Percentiles rank a stretch among this genome's conserved stretches.
These are phyloP conservation scores for Proctacanthus coquilletti DNA, from an alignment of 1,140 invertebrate species.

Conservation along the genomic window DNA sequence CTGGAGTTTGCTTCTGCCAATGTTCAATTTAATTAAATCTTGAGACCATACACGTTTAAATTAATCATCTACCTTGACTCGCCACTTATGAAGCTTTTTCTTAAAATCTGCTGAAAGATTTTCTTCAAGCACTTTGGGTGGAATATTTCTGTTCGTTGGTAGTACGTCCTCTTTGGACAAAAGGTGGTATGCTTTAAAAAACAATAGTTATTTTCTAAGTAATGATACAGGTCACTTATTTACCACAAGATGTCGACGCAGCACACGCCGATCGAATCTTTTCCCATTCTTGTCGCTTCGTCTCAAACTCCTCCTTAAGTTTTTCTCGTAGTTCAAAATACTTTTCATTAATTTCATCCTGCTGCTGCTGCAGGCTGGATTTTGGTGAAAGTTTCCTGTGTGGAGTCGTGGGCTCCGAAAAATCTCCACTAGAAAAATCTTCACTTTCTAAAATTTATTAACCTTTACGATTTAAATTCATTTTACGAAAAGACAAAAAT, in stretches of 20 bases:
- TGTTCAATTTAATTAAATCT: too few relatives aligned
- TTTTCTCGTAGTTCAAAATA: conserved; percentile 49
- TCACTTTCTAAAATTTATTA: conserved; percentile 20
- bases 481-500: conserved; percentile 5
- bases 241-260: neutral
- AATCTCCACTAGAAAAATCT: conserved; percentile 27
- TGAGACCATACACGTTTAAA: too few relatives aligned
- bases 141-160: conserved; percentile 12
- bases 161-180: neutral
- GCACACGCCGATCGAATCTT: conserved; percentile 17
- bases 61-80: conserved; percentile 44
- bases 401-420: conserved; percentile 24
- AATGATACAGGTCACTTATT: neutral
- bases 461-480: too few relatives aligned
- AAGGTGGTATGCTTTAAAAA: neutral
- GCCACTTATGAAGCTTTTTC: conserved; percentile 73
- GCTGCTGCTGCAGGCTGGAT: conserved; percentile 20
- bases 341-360: conserved; percentile 39
- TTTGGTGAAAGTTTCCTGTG: conserved; percentile 11
- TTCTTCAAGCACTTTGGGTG: conserved; percentile 36
- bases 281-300: conserved; percentile 59
- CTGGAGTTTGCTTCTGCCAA: neutral
- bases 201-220: neutral
- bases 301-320: conserved; percentile 52
- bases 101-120: conserved; percentile 58